These are phyloP conservation scores for Struthidea cinerea DNA, from an alignment of 2,113 vertebrate genomes.

Conservation along the genomic window DNA sequence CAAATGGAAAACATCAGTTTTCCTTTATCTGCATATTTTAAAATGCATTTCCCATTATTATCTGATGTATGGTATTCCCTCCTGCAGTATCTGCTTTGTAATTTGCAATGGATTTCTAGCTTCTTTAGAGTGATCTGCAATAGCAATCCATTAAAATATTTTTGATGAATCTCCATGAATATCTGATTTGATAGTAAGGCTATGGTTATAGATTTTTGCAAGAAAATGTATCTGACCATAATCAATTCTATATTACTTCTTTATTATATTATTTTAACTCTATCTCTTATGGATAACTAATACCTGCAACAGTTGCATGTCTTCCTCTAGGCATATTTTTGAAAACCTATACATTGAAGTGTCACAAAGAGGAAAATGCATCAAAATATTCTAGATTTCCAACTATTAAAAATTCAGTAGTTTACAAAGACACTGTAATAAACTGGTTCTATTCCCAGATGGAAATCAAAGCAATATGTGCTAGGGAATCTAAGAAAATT, in stretches of 20 bases:
- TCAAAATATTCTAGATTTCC: neutral
- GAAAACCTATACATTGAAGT: neutral
- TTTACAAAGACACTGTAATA: neutral
- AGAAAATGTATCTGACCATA: neutral
- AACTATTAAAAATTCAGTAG: neutral
- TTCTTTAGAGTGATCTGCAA: neutral
- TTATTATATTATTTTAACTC: neutral
- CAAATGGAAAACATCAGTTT: conserved; percentile 43
- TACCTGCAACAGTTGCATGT: neutral
- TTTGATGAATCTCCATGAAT: neutral
- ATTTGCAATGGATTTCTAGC: neutral
- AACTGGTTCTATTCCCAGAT: neutral
- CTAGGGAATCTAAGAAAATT: neutral
- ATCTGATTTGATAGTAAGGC: neutral
- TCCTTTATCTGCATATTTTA: conserved; percentile 39
- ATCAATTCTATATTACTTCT: neutral
- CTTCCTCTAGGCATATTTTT: neutral
- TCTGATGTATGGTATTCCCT: neutral
- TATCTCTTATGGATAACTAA: neutral
- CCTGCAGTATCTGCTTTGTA: neutral
- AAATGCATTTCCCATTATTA: conserved; percentile 32
- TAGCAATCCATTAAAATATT: neutral
- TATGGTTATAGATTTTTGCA: neutral
- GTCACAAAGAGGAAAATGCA: neutral
- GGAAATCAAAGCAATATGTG: neutral